Conservation (phyloP, 1,140 invertebrate species). For the Diachasma alloeum region DNA sequence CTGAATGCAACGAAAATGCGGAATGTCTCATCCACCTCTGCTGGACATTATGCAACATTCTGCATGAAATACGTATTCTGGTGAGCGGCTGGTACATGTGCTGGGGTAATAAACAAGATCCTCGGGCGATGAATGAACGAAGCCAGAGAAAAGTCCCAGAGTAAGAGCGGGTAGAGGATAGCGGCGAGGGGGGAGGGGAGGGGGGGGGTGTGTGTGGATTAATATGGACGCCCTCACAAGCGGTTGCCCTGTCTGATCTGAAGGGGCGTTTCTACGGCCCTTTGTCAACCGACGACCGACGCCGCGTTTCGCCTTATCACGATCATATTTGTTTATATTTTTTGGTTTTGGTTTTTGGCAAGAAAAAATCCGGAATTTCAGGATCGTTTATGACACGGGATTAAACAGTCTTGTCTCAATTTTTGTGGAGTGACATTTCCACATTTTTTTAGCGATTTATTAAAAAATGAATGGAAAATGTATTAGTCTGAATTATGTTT, state of each 20-base stretch:
- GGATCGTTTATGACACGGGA: no score
- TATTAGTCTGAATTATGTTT: no score
- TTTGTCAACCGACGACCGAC: slow-evolving; percentile 58
- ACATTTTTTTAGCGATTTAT: no score
- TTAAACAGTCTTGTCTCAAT: no score
- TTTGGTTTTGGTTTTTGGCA: not conserved
- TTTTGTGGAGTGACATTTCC: no score
- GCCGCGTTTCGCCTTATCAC: slow-evolving; percentile 53
- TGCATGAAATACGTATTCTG: not conserved
- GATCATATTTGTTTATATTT: slow-evolving; percentile 33
- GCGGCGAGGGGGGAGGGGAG: slow-evolving; percentile 12
- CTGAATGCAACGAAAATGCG: no score
- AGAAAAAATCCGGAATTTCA: not conserved
- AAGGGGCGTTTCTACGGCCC: slow-evolving; percentile 52
- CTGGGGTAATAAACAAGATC: slow-evolving; percentile 11
- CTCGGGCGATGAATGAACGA: slow-evolving; percentile 25
- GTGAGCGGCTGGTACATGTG: not conserved
- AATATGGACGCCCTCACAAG: slow-evolving; percentile 59
- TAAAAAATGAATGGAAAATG: no score
- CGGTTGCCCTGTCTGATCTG: slow-evolving; percentile 51
- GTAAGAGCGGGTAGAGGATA: slow-evolving; percentile 12
- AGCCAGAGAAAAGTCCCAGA: slow-evolving; percentile 8
- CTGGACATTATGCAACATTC: not conserved
- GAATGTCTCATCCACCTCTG: not conserved
- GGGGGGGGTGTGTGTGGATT: slow-evolving; percentile 35